Conservation (phyloP, 1,140 invertebrate genomes). For the Drosophila ercepeae region DNA sequence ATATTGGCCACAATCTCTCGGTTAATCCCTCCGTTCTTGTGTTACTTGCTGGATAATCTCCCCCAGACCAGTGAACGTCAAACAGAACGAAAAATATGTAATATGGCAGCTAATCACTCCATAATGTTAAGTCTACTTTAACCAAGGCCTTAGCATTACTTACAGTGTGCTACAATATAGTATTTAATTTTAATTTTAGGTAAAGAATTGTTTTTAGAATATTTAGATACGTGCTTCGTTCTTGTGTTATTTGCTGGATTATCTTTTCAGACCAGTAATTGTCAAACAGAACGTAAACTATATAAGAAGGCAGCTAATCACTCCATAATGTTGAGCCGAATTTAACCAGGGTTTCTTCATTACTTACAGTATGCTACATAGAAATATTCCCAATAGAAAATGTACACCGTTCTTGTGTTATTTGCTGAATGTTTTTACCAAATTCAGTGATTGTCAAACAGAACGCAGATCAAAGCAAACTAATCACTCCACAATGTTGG, state of each 20-base stretch:
- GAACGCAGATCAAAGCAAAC: slow-evolving; percentile 66
- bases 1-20: slow-evolving; percentile 70
- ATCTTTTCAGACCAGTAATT: slow-evolving; percentile 55
- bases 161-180: slow-evolving; percentile 24
- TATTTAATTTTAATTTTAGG: not conserved
- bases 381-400: slow-evolving; percentile 2
- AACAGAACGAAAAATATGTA: slow-evolving; percentile 69
- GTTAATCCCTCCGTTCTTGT: slow-evolving; percentile 57
- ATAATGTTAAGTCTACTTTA: slow-evolving; percentile 47
- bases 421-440: slow-evolving; percentile 42
- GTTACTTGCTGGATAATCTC: slow-evolving; percentile 61
- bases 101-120: slow-evolving; percentile 41
- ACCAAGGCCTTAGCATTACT: slow-evolving; percentile 42
- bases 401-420: slow-evolving; percentile 67
- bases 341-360: slow-evolving; percentile 28
- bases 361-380: slow-evolving; percentile 52
- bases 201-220: not conserved
- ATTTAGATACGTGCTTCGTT: slow-evolving; percentile 12
- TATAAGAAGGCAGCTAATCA: slow-evolving; percentile 25
- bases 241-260: slow-evolving; percentile 70
- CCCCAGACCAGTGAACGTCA: slow-evolving; percentile 68
- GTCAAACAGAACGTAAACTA: slow-evolving; percentile 77
- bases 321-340: slow-evolving; percentile 56
- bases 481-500: slow-evolving; percentile 55
- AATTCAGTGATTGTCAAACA: slow-evolving; percentile 75